Percentiles rank a stretch among this genome's conserved stretches.
Evolutionary conservation across 2,113 vertebrate genomes (phyloP).

Genomic region (Vidua chalybeata): DNA sequence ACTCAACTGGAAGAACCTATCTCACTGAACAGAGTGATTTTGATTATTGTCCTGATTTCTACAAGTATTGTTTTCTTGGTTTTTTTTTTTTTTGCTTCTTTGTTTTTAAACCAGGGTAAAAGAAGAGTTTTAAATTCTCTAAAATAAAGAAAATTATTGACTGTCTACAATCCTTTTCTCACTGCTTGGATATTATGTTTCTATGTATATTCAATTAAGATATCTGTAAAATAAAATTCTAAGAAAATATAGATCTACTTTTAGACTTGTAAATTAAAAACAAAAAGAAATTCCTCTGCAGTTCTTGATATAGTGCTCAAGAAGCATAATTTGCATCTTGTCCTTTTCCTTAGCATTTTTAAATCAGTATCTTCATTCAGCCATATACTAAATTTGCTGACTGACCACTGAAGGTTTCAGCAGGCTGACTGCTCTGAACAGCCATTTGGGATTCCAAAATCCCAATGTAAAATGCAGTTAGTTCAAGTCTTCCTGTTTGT

Average conservation of each 20-base stretch:
- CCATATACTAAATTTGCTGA: background rate
- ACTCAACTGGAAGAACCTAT: background rate
- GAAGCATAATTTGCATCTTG: background rate
- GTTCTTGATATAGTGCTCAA: background rate
- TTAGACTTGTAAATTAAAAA: background rate
- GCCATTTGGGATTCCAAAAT: background rate
- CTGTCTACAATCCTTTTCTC: background rate
- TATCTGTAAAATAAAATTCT: background rate
- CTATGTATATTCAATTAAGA: background rate
- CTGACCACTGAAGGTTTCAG: background rate
- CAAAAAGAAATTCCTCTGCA: background rate
- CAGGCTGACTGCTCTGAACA: background rate
- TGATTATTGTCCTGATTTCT: background rate
- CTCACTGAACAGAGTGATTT: background rate
- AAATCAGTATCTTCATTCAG: background rate
- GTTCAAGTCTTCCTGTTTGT: background rate
- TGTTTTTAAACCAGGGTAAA: background rate
- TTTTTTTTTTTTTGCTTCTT: background rate
- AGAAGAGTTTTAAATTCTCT: background rate
- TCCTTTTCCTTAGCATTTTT: background rate
- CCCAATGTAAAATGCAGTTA: background rate
- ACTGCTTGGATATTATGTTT: background rate
- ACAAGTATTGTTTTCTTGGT: background rate
- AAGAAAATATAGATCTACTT: background rate
- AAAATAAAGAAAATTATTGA: background rate